Evolutionary conservation across 2,113 vertebrate species (phyloP), one percentile per base, ranked within the genome.

Genomic region (Oncorhynchus mykiss): DNA sequence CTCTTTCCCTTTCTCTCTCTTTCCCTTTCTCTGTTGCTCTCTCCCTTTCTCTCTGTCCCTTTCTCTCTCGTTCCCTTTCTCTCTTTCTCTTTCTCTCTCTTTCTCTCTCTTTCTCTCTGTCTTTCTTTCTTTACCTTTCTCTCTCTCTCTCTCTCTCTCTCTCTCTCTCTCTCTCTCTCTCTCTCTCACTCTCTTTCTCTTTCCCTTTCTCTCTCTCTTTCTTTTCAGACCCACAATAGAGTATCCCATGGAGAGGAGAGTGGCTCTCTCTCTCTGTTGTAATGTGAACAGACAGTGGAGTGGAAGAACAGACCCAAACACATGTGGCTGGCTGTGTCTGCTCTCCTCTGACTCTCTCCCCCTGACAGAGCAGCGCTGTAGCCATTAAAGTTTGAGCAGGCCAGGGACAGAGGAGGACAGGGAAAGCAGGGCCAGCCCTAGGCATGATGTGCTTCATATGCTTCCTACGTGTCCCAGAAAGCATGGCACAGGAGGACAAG

Each of bases 301-400:
- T 45, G 22, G 31, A 9, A n/a, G 65, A 66, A 74, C 72, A 78
- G 64, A 51, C 65, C 49, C 31, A 71, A 71, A 71, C 45, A 45
- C 66, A 71, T 69, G 77, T 77, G 73, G 34, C 67, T 76, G 48
- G 48, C 71, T 76, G 48, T 72, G 51, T 22, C 20, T 22, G 24
- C 75, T 48, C 76, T 86, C 48, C 75, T 79, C 75, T 59, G 70
- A 51, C 73, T 62, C 59, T 62, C 18, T 49, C 66, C 75, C 70
- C 16, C 62, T 75, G 76, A 76, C 69, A 69, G 72, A 54, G 51
- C 59, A 62, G 59, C 13, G 59, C 51, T 77, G 70, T 75, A 68
- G 59, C 84, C 77, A 83, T 86, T 73, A 74, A 89, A 83, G 76
- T 86, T 82, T 87, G 75, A 87, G 77, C 73, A 84, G 80, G 54